phyloP scores from a whole-genome alignment of 2,797 vertebrate species.

The Falco berigora region DNA sequence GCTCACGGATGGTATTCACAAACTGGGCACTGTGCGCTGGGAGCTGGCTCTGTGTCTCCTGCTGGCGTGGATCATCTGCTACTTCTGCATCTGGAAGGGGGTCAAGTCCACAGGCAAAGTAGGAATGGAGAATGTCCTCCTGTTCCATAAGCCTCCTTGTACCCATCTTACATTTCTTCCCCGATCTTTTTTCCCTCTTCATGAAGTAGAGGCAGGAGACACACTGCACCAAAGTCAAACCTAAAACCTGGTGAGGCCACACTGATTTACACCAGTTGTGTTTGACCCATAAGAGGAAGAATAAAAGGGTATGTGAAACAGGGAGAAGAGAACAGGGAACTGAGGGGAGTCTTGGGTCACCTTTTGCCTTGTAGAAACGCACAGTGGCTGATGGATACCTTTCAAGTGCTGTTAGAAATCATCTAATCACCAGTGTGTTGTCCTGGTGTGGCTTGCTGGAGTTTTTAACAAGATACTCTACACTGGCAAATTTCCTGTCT shows the following conservation, averaged over 20 bases:
- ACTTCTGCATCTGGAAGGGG: conserved; percentile 84
- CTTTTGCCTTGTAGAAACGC: not conserved
- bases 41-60: conserved; percentile 78
- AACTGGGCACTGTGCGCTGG: conserved; percentile 72
- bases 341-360: not conserved
- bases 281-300: not conserved
- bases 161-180: not conserved
- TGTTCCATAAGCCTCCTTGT: not conserved
- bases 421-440: not conserved
- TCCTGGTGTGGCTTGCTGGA: not conserved
- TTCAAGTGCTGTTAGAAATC: not conserved
- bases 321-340: not conserved
- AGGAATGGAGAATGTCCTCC: conserved; percentile 18
- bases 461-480: not conserved
- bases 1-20: conserved; percentile 71
- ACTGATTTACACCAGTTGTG: not conserved
- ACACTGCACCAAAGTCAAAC: not conserved
- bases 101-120: conserved; percentile 82
- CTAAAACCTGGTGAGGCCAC: not conserved
- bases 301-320: not conserved
- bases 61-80: conserved; percentile 79
- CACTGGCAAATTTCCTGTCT: not conserved
- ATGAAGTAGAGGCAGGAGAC: not conserved
- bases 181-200: not conserved
- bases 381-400: not conserved